Evolutionary conservation across 2,113 vertebrate species (phyloP).

Genomic region (Dinomys branickii): DNA sequence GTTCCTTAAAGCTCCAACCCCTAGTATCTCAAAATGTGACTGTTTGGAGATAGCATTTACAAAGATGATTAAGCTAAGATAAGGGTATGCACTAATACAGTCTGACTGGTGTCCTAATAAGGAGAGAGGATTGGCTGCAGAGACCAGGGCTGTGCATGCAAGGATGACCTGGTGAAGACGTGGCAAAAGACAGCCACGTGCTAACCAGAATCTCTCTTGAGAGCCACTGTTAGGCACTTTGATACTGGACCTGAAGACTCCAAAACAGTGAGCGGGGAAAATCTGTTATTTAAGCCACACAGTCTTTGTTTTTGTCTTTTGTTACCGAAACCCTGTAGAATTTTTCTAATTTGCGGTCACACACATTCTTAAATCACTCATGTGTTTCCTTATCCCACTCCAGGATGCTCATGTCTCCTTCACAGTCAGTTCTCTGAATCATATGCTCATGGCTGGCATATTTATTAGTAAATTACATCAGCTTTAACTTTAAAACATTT

Average conservation of each 20-base stretch:
- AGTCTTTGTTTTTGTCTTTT: not conserved
- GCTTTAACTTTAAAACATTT: not conserved
- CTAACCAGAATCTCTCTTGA: too few relatives aligned
- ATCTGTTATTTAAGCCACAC: not conserved
- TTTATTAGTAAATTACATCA: not conserved
- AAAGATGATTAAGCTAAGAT: not conserved
- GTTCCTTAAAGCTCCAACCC: too few relatives aligned
- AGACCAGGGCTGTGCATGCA: not conserved
- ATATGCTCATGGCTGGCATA: not conserved
- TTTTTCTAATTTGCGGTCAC: not conserved
- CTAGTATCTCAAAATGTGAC: not conserved
- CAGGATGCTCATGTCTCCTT: not conserved
- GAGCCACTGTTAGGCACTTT: not conserved
- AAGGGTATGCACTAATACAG: not conserved
- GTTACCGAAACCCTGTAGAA: not conserved
- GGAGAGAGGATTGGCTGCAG: not conserved
- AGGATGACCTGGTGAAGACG: rapidly evolving
- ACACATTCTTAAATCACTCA: not conserved
- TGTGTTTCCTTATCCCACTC: not conserved
- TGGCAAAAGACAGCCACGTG: not conserved
- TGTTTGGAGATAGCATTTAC: not conserved
- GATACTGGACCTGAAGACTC: not conserved
- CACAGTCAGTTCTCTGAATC: not conserved
- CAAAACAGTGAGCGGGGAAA: not conserved
- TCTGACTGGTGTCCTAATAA: too few relatives aligned